Percentiles rank a stretch among this genome's conserved stretches.
These are phyloP conservation scores for Coelinius sp. DNA, from an alignment of 2,888 invertebrate genomes.

Conservation along the genomic window DNA sequence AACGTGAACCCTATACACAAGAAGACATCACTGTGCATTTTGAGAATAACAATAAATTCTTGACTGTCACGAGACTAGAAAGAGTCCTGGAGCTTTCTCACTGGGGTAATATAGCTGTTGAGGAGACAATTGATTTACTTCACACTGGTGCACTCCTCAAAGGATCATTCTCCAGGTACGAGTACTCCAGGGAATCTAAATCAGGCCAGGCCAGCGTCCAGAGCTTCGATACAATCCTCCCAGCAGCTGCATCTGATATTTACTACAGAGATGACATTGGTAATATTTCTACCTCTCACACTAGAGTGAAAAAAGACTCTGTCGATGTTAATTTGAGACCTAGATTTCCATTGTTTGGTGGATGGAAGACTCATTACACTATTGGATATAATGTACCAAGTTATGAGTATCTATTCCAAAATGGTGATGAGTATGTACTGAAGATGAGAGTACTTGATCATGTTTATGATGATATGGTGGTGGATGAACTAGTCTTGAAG, in stretches of 20 bases:
- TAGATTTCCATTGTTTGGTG: slow-evolving; percentile 97
- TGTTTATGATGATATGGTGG: slow-evolving; percentile 95
- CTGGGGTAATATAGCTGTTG: slow-evolving; percentile 99
- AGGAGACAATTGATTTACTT: slow-evolving; percentile 91
- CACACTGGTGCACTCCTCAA: slow-evolving; percentile 95
- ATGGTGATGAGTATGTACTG: slow-evolving; percentile 84
- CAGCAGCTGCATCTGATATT: slow-evolving; percentile 93
- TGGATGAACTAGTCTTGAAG: slow-evolving; percentile 89
- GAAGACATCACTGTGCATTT: slow-evolving; percentile 88
- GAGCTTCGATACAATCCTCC: slow-evolving; percentile 88
- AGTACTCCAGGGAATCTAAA: slow-evolving; percentile 94
- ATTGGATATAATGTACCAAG: slow-evolving; percentile 98
- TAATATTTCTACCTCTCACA: slow-evolving; percentile 97
- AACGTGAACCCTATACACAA: slow-evolving; percentile 75
- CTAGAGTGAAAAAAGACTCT: slow-evolving; percentile 89
- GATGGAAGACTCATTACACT: slow-evolving; percentile 98
- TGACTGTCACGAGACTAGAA: slow-evolving; percentile 90
- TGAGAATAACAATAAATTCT: slow-evolving; percentile 96
- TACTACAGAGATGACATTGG: slow-evolving; percentile 99
- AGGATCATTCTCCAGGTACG: slow-evolving; percentile 93
- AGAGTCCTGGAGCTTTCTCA: slow-evolving; percentile 96
- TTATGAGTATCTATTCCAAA: slow-evolving; percentile 92
- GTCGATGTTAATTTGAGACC: slow-evolving; percentile 97
- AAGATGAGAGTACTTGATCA: slow-evolving; percentile 97
- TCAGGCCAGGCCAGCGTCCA: slow-evolving; percentile 91